Evolutionary conservation across 2,797 vertebrate species (phyloP), one percentile per base, ranked within the genome.

Genomic region (Diceros bicornis): DNA sequence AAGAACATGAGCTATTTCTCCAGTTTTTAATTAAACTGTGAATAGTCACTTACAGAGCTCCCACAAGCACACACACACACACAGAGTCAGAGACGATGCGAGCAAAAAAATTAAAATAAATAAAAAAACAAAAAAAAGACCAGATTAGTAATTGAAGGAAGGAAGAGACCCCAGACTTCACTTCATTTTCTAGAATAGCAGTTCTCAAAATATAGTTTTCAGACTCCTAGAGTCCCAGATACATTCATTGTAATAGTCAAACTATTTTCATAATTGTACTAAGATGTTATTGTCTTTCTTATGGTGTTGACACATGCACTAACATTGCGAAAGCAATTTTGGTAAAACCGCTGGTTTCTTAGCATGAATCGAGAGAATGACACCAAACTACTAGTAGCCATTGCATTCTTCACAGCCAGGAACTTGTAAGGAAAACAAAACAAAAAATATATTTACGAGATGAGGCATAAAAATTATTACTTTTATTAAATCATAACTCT

Each of bases 1-100:
- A 21, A 52, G 44, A 89, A 78, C 62, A 79, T 25, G 6, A 92
- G 18, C 2, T 66, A 59, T 89, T 86, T 92, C 6, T 85, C 85
- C 7, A 92, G 52, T 2, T 95, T 87, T 66, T 74, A 29, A 23
- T 85, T 85, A 90, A 14, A n/a, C 11, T 83, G 21, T 50, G 23
- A 20, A 74, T 79, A 61, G 61, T 71, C 17, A 59, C 6, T 69
- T 10, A 4, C 10, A 14, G 41, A 81, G 8, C 2, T 23, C 18
- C 7, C 20, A 50, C 23, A 32, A 2, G 10, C 2, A 20, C n/a
- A 72, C 41, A 29, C 7, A 72, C 32, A 78, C 21, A 74, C 12
- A 10, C 27, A 71, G 14, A n/a, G 50, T 52, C 50, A 44, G 29
- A 86, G 27, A 61, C 6, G 6, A 10, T 20, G 21, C 27, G n/a